Evolutionary conservation across 92 coral and sea anemone species (phyloP), one percentile per base, ranked within the genome.

Genomic region (Desmophyllum pertusum): DNA sequence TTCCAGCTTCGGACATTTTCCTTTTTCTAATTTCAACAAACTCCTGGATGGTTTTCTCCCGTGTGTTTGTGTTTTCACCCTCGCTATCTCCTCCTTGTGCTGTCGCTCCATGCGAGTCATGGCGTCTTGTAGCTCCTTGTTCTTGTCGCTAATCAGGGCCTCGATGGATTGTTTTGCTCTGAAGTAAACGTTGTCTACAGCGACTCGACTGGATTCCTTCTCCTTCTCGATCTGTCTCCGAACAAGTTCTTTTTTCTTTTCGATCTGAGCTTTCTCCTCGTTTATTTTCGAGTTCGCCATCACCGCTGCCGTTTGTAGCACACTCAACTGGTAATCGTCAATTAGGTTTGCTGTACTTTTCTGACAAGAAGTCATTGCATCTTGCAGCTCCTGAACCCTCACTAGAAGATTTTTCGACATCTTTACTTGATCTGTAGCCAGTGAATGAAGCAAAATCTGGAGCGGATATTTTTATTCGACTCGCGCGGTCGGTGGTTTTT

Each of bases 141-240:
- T 52, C 73, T 91, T 86, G 37, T 70, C 78, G 11, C 30, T 82
- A 5, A 85, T 81, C 87, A 91, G 53, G 65, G 41, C 81, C 31
- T 88, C 78, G 35, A 88, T 86, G 21, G 81, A 76, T 21, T 75
- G 51, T 27, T 42, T 86, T 23, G 94, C 92, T 8, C 78, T 88
- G 15, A 45, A 51, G 76, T 87, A 88, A 25, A 91, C 94, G 5
- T n/a, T 46, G 33, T 74, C 57, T 38, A 91, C 81, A n/a, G 88
- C 81, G 62, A 76, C 77, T 14, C 66, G 80, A 71, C 88, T 59
- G 31, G 86, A 61, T 31, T 81, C 57, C 50, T 65, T 86, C 21
- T 89, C 88, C 50, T 78, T 88, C 30, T 91, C 81, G 64, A 91
- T 75, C 90, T 81, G 83, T 11, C 73, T 73, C 52, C 89, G 83